Evolutionary conservation across 2,888 invertebrate species (phyloP).

Genomic region (Tachystola acroxantha): DNA sequence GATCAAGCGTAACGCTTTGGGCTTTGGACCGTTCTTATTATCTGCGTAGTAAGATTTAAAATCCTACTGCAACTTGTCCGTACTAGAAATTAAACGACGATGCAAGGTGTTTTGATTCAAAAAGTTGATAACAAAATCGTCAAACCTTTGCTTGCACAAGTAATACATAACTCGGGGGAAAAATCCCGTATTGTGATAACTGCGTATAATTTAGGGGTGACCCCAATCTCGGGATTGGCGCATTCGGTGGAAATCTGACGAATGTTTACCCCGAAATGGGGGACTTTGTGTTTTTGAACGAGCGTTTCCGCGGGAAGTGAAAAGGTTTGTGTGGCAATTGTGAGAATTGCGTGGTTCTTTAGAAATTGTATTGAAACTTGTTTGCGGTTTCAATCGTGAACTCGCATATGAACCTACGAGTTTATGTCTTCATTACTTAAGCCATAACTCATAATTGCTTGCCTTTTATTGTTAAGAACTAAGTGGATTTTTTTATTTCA

Average conservation of each 20-base stretch:
- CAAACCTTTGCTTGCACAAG: not conserved
- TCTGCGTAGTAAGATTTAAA: too few species aligned
- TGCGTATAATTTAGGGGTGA: constrained; percentile 23
- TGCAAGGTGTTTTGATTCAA: too few species aligned
- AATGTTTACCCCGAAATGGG: constrained; percentile 12
- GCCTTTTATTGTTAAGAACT: not conserved
- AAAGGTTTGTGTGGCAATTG: constrained; percentile 1
- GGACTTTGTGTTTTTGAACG: constrained; percentile 4
- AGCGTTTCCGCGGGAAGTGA: constrained; percentile 1
- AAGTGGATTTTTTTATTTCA: too few species aligned
- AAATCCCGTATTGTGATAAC: constrained; percentile 17
- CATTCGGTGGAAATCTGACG: constrained; percentile 2
- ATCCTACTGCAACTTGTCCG: too few species aligned
- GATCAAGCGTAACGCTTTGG: too few species aligned
- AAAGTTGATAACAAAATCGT: not conserved
- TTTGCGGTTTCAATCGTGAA: constrained; percentile 1
- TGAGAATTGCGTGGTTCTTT: not conserved
- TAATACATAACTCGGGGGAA: not conserved
- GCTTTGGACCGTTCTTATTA: too few species aligned
- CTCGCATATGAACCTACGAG: not conserved
- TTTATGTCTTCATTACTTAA: constrained; percentile 8
- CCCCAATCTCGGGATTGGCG: constrained; percentile 14
- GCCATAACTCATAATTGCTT: constrained; percentile 1
- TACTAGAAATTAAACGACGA: too few species aligned
- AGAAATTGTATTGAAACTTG: constrained; percentile 2